Percentiles rank a stretch among this genome's conserved stretches.
phyloP scores from a whole-genome alignment of 2,888 invertebrate species.

The Cancer borealis region DNA sequence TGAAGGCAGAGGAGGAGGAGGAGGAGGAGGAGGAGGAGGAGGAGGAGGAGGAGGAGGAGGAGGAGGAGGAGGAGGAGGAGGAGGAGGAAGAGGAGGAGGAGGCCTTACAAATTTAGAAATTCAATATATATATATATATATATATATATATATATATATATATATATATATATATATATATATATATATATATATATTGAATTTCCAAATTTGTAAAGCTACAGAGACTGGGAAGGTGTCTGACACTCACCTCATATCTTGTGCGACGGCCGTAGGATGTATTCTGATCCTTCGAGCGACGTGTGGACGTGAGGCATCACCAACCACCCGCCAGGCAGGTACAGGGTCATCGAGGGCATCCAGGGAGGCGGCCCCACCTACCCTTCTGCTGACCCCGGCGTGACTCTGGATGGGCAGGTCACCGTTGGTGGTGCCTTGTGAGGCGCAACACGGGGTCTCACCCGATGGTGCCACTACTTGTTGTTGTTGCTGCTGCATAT shows the following conservation, averaged over 20 bases:
- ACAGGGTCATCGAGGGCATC: slow-evolving; percentile 66
- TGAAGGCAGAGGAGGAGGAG: not conserved
- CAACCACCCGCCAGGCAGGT: slow-evolving; percentile 55
- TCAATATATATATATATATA: no score
- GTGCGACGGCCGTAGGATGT: slow-evolving; percentile 68
- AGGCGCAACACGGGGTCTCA: not conserved
- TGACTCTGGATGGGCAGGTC: slow-evolving; percentile 32
- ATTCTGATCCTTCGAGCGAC: slow-evolving; percentile 57
- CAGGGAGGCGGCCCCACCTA: slow-evolving; percentile 50
- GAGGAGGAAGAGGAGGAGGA: no score
- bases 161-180: no score
- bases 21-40: no score
- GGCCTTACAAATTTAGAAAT: no score
- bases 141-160: no score
- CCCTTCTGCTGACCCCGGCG: slow-evolving; percentile 30
- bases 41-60: no score
- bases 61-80: no score
- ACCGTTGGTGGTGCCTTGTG: slow-evolving; percentile 56
- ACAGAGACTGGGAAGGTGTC: not conserved
- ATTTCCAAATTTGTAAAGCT: no score
- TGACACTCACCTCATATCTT: slow-evolving; percentile 63
- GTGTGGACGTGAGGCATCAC: slow-evolving; percentile 45
- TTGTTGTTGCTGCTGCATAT: slow-evolving; percentile 58
- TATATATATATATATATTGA: no score
- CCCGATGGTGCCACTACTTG: not conserved